Evolutionary conservation across 2,113 vertebrate genomes (phyloP), one percentile per base, ranked within the genome.

Genomic region (Montifringilla adamsi): DNA sequence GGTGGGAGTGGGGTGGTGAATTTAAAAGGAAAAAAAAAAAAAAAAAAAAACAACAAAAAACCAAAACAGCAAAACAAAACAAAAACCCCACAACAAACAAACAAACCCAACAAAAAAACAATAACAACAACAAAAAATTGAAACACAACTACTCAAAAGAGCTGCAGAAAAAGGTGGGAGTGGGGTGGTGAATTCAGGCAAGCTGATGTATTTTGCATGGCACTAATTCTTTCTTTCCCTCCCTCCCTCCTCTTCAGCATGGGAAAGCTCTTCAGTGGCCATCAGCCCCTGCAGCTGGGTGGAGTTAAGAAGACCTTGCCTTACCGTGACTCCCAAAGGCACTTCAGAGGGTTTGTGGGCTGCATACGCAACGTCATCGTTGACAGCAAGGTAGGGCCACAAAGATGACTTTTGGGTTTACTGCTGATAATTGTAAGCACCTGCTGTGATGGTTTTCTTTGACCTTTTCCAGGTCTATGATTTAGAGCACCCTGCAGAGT

Each of bases 251-350:
- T 52, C 22, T 75, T 56, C 80, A 91, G 44, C 74, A 16, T 79
- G 58, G 60, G 6, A 62, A 98, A 98, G 81, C 98, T 98, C 89
- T 97, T 99, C 85, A 98, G 98, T 16, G 96, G 99, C 77, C 97
- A 98, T 60, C 98, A 98, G 84, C 98, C 98, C 63, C 97, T 99
- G 44, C 99, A 99, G 97, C 37, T 99, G 89, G 99, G 99, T 33
- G 99, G 99, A 33, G 95, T 98, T 56, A 99, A 99, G 96, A 97
- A 97, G 66, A 86, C 90, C 16, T 94, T 97, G 49, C 94, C 98
- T 17, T 91, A 95, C 69, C 96, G 43, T 0, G 5, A 60, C 31
- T 89, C 97, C 26, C 96, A 92, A 35, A 90, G 90, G 44, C 97
- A 52, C 79, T 98, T 98, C 95, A 97, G 72, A 43, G 97, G 98